These are phyloP conservation scores for Odontothrips loti DNA, from an alignment of 2,888 invertebrate genomes.

Conservation along the genomic window DNA sequence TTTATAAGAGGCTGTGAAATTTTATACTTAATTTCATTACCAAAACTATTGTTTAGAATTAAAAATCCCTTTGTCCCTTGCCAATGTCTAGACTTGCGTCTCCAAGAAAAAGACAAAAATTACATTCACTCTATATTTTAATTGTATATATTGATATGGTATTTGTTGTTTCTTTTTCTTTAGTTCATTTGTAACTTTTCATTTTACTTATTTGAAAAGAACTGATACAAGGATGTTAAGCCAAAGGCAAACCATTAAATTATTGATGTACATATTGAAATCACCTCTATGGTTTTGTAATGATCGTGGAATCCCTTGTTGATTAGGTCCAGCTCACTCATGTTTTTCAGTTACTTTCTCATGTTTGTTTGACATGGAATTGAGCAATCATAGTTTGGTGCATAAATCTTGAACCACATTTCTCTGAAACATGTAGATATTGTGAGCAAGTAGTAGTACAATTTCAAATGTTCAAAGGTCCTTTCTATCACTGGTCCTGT, in stretches of 20 bases:
- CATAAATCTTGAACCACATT: background rate
- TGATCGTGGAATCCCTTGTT: background rate
- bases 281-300: background rate
- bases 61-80: slow-evolving; percentile 7
- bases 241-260: slow-evolving; percentile 11
- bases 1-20: slow-evolving; percentile 25
- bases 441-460: background rate
- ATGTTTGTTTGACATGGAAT: background rate
- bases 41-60: slow-evolving; percentile 20
- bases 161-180: slow-evolving; percentile 1
- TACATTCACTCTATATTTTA: slow-evolving; percentile 14
- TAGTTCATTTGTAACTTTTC: background rate
- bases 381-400: background rate
- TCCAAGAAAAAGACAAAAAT: slow-evolving; percentile 20
- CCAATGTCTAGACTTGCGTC: slow-evolving; percentile 22
- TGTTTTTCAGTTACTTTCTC: background rate
- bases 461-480: background rate
- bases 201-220: slow-evolving; percentile 14
- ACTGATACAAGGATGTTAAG: slow-evolving; percentile 12
- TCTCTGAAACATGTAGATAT: background rate
- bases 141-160: slow-evolving; percentile 13
- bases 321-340: background rate
- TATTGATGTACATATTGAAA: slow-evolving; percentile 4
- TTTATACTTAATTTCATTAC: slow-evolving; percentile 21
- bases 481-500: background rate